Evolutionary conservation across 2,888 invertebrate genomes (phyloP), one percentile per base, ranked within the genome.

Genomic region (Frankliniella intonsa): DNA sequence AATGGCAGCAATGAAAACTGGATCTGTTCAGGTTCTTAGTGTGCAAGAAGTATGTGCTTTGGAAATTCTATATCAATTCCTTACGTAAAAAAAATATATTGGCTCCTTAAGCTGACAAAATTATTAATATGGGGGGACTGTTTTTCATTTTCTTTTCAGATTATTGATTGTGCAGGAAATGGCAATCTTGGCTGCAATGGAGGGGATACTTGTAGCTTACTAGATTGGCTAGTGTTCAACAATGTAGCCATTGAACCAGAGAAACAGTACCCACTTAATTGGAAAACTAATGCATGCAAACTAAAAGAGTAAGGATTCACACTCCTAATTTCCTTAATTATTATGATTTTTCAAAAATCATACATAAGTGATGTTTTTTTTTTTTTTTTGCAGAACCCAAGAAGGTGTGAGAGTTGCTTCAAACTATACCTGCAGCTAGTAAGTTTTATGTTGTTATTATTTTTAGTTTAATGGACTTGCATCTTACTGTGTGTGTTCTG

Each of bases 81-180:
- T 81, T 80, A 38, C 38, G 5, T 38, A 38, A 38, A 38, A 38
- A 3, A 38, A 38, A 3, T 3, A 38, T 5, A 38, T 38, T 82
- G 51, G 2, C 51, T 81, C 62, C 81, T 62, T 81, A 80, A 49
- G 55, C 65, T 51, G 22, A 11, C 17, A 19, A 81, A 38, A 22
- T 22, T 55, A 62, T 11, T 65, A 51, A 51, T 22, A 55, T 69
- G 2, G n/a, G n/a, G n/a, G n/a, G 38, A 38, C 65, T 50, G 19
- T 76, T 50, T 81, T 17, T 51, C n/a, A 83, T 81, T 38, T 82
- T 82, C 82, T 82, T 83, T 84, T 88, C 90, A 96, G 90, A 91
- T 93, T 85, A 93, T 96, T 85, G 96, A 96, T 88, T 96, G 96
- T 88, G 93, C 95, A 0, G 89, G 89, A 10, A 90, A 92, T 55